phyloP scores from a whole-genome alignment of 2,113 vertebrate genomes.

The Nycticryphes semicollaris region DNA sequence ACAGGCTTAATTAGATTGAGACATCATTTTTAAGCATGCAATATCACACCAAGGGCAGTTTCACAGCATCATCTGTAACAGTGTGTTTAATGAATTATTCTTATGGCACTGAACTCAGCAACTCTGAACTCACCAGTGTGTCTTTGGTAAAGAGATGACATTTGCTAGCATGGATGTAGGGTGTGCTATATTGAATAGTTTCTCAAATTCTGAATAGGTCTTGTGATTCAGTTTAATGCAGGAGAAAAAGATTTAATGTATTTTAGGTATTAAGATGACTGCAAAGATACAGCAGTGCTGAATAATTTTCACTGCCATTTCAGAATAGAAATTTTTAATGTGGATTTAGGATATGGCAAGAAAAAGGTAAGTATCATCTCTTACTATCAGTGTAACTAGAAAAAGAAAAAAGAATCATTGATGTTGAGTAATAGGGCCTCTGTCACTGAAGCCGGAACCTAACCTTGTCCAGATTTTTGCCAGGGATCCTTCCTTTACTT shows the following conservation, averaged over 20 bases:
- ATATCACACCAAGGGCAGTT: background rate
- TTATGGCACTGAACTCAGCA: background rate
- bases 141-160: background rate
- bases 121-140: background rate
- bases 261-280: background rate
- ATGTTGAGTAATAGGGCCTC: background rate
- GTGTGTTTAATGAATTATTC: background rate
- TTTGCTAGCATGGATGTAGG: background rate
- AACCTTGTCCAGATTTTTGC: background rate
- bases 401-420: background rate
- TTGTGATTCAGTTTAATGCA: background rate
- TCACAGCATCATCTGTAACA: background rate
- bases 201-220: background rate
- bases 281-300: background rate
- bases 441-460: background rate
- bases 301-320: background rate
- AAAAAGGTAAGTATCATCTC: background rate
- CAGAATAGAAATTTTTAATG: background rate
- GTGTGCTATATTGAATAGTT: background rate
- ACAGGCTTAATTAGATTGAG: background rate
- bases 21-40: background rate
- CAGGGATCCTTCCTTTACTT: background rate
- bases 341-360: accelerated
- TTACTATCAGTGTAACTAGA: background rate
- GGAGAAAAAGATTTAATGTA: background rate